Conservation (phyloP, 2,113 vertebrate species). For the Pampusana beccarii region DNA sequence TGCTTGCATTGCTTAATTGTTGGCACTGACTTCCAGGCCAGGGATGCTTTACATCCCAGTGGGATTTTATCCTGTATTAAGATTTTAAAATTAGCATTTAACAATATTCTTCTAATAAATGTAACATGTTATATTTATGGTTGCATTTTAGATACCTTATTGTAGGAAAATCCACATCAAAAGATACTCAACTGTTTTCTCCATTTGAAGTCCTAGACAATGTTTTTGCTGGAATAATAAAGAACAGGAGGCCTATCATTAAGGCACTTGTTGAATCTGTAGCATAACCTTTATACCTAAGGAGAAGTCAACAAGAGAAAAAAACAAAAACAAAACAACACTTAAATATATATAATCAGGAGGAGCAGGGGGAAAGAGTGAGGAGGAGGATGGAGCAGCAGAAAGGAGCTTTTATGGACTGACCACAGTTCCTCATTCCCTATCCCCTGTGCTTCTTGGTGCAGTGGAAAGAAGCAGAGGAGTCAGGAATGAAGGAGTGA, state of each 20-base stretch:
- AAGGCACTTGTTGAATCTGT: conserved; percentile 90
- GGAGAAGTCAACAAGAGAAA: conserved; percentile 37
- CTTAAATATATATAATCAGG: background rate
- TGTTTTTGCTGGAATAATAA: conserved; percentile 84
- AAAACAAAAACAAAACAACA: too few species aligned
- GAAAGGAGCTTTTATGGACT: background rate
- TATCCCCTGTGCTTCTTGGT: fast-evolving
- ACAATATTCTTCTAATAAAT: background rate
- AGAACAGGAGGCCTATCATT: conserved; percentile 86
- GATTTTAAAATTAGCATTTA: background rate
- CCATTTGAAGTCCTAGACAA: conserved; percentile 72
- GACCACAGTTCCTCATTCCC: background rate
- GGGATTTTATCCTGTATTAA: background rate
- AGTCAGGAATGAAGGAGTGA: background rate
- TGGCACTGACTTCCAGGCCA: background rate
- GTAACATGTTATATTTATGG: background rate
- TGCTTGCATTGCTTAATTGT: background rate
- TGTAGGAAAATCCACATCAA: background rate
- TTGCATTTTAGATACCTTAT: background rate
- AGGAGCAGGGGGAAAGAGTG: background rate
- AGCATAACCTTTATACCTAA: conserved; percentile 80
- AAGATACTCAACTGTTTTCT: conserved; percentile 80
- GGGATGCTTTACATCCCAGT: background rate
- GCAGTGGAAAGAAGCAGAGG: background rate
- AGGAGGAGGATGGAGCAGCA: background rate